phyloP scores from a whole-genome alignment of 1,140 invertebrate genomes.

The Lutraria rhynchaena region DNA sequence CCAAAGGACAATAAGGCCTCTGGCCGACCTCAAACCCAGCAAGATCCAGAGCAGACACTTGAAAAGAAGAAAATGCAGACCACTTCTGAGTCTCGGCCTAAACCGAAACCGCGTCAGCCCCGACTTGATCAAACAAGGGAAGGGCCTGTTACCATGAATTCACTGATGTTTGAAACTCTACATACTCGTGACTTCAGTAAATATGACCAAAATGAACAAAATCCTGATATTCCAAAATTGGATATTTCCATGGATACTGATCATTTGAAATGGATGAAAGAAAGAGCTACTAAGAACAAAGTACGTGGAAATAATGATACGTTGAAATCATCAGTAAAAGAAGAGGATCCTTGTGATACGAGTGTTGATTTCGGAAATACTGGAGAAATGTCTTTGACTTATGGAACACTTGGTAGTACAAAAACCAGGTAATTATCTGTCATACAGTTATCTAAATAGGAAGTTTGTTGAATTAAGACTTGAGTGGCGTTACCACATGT shows the following conservation, averaged over 20 bases:
- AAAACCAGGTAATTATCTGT: slow-evolving; percentile 62
- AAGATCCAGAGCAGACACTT: slow-evolving; percentile 20
- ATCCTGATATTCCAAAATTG: slow-evolving; percentile 72
- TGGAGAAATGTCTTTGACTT: slow-evolving; percentile 60
- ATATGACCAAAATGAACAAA: slow-evolving; percentile 38
- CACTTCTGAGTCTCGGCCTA: slow-evolving; percentile 29
- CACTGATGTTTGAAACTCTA: slow-evolving; percentile 78
- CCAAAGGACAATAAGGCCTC: slow-evolving; percentile 16
- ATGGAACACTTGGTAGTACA: slow-evolving; percentile 65
- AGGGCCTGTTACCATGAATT: slow-evolving; percentile 67
- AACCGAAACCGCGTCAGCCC: slow-evolving; percentile 54
- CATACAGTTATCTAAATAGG: too few species aligned
- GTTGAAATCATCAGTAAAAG: slow-evolving; percentile 59
- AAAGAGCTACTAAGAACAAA: slow-evolving; percentile 70
- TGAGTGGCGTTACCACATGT: too few species aligned
- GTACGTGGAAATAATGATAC: slow-evolving; percentile 65
- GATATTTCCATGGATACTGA: slow-evolving; percentile 80
- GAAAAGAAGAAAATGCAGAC: slow-evolving; percentile 17
- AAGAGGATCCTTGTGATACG: slow-evolving; percentile 57
- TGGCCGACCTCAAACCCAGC: neutral
- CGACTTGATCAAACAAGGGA: slow-evolving; percentile 55
- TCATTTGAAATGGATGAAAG: slow-evolving; percentile 79
- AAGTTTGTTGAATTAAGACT: too few species aligned
- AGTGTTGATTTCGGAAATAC: slow-evolving; percentile 62
- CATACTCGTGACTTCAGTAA: slow-evolving; percentile 75